Conservation (phyloP, 2,113 vertebrate species). For the Cynoglossus semilaevis region DNA sequence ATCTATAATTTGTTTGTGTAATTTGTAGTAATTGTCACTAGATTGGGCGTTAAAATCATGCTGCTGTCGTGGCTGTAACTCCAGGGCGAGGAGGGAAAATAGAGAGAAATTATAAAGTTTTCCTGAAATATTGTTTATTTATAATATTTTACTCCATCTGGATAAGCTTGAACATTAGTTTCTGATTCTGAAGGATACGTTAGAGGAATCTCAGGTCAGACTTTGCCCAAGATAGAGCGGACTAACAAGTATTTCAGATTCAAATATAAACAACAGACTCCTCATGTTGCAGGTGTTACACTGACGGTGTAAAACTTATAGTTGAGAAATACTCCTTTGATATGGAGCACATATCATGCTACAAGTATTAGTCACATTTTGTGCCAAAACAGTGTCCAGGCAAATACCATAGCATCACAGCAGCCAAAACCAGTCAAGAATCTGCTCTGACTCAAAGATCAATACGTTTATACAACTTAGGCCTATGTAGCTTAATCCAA, state of each 20-base stretch:
- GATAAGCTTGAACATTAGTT: slow-evolving; percentile 11
- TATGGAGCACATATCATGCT: slow-evolving; percentile 21
- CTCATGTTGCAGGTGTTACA: slow-evolving; percentile 16
- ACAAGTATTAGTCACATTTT: slow-evolving; percentile 15
- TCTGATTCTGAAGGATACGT: slow-evolving; percentile 20
- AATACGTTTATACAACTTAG: no score
- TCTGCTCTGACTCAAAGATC: no score
- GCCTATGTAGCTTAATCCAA: slow-evolving; percentile 42
- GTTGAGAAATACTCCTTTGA: slow-evolving; percentile 5
- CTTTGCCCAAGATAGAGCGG: neutral
- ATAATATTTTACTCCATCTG: slow-evolving; percentile 4
- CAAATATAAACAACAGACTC: slow-evolving; percentile 1
- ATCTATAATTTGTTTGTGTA: no score
- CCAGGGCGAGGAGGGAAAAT: neutral
- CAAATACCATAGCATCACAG: no score
- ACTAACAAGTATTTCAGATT: slow-evolving; percentile 4
- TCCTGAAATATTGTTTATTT: neutral
- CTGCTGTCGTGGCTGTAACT: neutral
- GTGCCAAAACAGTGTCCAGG: slow-evolving; percentile 52
- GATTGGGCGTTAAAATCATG: neutral
- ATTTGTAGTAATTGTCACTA: no score
- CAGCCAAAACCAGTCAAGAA: no score
- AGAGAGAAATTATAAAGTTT: neutral
- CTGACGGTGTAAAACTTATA: neutral
- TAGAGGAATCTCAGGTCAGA: slow-evolving; percentile 21